These are phyloP conservation scores for Theonella swinhoei DNA, from an alignment of 37 sponge, comb jelly and placozoan species.

Conservation along the genomic window DNA sequence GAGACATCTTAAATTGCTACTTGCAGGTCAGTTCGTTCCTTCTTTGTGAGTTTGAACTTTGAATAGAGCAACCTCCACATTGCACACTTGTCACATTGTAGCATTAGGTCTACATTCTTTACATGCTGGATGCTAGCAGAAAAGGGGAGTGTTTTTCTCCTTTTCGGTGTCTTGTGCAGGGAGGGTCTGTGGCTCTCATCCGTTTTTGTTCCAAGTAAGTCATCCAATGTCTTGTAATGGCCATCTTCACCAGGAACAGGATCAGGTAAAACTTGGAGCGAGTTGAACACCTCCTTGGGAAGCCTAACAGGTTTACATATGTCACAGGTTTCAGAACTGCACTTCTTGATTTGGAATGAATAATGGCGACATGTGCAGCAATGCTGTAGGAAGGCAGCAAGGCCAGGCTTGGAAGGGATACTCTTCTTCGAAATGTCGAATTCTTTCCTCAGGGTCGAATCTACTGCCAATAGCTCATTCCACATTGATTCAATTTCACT, in stretches of 20 bases:
- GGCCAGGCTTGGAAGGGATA: background rate
- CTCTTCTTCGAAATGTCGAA: background rate
- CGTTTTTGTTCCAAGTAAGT: constrained; percentile 1
- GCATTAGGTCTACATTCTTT: constrained; percentile 29
- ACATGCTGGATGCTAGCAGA: constrained; percentile 15
- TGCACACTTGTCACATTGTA: constrained; percentile 40
- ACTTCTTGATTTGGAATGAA: constrained; percentile 44
- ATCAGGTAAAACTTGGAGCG: constrained; percentile 11
- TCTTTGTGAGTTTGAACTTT: background rate
- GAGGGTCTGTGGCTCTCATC: constrained; percentile 7
- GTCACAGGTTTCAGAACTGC: constrained; percentile 17
- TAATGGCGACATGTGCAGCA: constrained; percentile 52
- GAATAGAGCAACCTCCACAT: constrained; percentile 19
- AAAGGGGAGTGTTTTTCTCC: constrained; percentile 25
- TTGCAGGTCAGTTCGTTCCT: constrained; percentile 7
- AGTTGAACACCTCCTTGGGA: constrained; percentile 1
- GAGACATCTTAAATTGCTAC: too few species aligned
- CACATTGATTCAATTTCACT: constrained; percentile 15
- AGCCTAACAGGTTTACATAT: constrained; percentile 37
- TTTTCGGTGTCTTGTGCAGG: background rate
- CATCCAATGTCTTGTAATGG: constrained; percentile 22
- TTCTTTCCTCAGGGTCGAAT: constrained; percentile 19
- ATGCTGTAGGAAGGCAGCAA: constrained; percentile 9
- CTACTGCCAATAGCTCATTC: background rate
- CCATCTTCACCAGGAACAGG: constrained; percentile 37